These are phyloP conservation scores for Columbina picui DNA, from an alignment of 2,113 vertebrate genomes.

Conservation along the genomic window DNA sequence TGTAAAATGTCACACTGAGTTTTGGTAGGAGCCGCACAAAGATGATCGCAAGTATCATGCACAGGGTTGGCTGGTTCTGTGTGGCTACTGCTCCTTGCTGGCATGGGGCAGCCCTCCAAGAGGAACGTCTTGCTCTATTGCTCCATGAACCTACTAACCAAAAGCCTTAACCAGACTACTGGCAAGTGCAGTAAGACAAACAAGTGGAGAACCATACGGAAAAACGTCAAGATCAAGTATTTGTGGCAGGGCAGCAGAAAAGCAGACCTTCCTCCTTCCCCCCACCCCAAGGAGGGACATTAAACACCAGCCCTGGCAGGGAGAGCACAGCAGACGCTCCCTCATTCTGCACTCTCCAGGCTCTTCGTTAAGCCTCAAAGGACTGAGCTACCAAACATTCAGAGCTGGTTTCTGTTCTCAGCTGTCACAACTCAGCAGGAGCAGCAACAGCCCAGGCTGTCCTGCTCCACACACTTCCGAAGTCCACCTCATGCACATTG, in stretches of 20 bases:
- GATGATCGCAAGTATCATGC: fast-evolving
- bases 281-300: background rate
- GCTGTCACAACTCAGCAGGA: background rate
- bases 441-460: background rate
- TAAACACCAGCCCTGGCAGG: background rate
- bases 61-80: background rate
- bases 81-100: fast-evolving
- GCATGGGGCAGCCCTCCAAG: background rate
- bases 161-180: background rate
- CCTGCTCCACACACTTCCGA: fast-evolving
- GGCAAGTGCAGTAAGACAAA: background rate
- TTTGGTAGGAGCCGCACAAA: fast-evolving
- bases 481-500: background rate
- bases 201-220: background rate
- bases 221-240: background rate
- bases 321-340: background rate
- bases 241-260: background rate
- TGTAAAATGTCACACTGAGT: background rate
- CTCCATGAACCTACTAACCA: background rate
- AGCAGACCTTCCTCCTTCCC: background rate
- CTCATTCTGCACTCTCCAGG: background rate
- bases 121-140: background rate
- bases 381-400: background rate
- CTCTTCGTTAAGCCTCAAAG: background rate
- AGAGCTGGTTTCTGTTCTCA: background rate